phyloP scores from a whole-genome alignment of 2,113 vertebrate species.

The Emydocephalus ijimae region DNA sequence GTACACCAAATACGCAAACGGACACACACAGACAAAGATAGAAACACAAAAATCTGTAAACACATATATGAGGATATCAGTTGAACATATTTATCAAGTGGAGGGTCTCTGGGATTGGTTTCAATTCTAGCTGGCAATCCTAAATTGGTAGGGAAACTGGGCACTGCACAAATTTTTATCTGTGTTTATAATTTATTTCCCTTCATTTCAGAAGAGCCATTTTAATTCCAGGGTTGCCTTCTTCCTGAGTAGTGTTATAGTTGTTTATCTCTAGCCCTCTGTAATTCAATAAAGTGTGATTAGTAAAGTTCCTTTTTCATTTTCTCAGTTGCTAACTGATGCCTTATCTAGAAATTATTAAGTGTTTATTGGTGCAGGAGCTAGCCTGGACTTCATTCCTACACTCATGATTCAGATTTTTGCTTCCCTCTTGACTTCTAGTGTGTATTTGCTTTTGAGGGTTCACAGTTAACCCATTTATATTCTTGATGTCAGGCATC shows the following conservation, averaged over 20 bases:
- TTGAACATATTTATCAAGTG: background rate
- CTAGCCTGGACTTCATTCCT: background rate
- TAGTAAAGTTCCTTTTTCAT: background rate
- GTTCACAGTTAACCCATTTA: background rate
- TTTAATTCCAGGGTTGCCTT: background rate
- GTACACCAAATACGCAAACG: background rate
- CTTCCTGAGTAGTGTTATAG: background rate
- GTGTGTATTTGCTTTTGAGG: background rate
- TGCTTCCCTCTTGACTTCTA: background rate
- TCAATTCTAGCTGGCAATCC: background rate
- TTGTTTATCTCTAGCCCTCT: background rate
- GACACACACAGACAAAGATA: background rate
- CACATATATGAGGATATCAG: background rate
- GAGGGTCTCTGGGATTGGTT: background rate
- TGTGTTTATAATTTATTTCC: background rate
- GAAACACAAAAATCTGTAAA: background rate
- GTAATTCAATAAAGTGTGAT: background rate
- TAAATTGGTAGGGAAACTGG: background rate
- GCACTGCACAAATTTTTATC: background rate
- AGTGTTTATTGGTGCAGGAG: constrained; percentile 43
- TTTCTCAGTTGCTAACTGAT: background rate
- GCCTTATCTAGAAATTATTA: background rate
- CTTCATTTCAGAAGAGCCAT: background rate
- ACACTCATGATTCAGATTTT: background rate
- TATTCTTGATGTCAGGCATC: background rate